Conservation (phyloP, 1,140 invertebrate species). For the Notospermus geniculatus region DNA sequence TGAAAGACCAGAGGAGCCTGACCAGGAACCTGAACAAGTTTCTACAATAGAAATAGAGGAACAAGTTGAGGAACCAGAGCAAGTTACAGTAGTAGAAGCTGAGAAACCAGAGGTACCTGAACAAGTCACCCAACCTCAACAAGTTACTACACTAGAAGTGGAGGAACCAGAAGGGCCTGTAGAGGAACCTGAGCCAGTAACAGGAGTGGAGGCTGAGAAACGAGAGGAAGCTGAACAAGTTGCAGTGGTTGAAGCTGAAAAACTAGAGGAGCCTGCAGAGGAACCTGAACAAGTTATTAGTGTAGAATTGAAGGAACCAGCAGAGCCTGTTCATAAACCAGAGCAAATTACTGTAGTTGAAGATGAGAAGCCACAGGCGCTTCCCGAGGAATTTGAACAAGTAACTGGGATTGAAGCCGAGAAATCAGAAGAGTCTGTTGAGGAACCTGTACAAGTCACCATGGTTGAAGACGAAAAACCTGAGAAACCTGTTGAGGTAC, state of each 20-base stretch:
- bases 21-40: not conserved
- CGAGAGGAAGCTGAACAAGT: constrained; percentile 15
- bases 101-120: not conserved
- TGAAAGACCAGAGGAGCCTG: no score
- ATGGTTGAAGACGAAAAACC: not conserved
- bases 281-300: constrained; percentile 13
- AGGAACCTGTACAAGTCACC: not conserved
- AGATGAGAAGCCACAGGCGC: no score
- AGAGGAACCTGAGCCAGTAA: not conserved
- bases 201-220: not conserved
- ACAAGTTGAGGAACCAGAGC: constrained; percentile 27
- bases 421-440: not conserved
- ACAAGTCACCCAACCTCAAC: no score
- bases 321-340: not conserved
- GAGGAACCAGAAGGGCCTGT: constrained; percentile 1
- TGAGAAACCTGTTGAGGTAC: not conserved
- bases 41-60: constrained; percentile 25
- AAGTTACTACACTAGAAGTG: constrained; percentile 4
- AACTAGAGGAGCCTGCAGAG: not conserved
- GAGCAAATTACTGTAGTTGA: not conserved
- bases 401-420: not conserved
- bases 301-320: constrained; percentile 15
- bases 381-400: not conserved
- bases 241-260: constrained; percentile 6
- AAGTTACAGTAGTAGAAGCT: constrained; percentile 12